Conservation (phyloP, 2,888 invertebrate genomes). For the Scrobipalpa atriplicella region DNA sequence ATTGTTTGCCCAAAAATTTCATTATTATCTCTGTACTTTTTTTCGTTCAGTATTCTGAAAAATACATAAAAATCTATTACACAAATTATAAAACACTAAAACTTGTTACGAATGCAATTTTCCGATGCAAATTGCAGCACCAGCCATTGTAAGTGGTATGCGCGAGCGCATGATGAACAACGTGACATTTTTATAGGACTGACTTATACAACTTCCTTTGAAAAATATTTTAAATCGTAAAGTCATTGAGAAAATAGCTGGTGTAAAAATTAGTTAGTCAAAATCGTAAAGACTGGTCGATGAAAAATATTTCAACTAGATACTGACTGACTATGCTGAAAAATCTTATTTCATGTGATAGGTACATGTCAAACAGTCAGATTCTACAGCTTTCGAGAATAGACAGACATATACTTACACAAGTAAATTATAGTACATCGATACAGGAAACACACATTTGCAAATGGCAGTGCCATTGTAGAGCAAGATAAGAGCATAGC, state of each 20-base stretch:
- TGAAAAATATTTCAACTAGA: too few relatives aligned
- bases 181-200: slow-evolving; percentile 48
- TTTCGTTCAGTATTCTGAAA: too few relatives aligned
- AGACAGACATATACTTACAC: background rate
- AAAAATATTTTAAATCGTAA: background rate
- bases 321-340: too few relatives aligned
- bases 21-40: too few relatives aligned
- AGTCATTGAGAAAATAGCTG: background rate
- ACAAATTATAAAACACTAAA: too few relatives aligned
- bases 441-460: slow-evolving; percentile 6
- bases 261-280: too few relatives aligned
- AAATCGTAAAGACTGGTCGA: too few relatives aligned
- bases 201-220: background rate
- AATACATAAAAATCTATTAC: too few relatives aligned
- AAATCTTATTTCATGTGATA: too few relatives aligned
- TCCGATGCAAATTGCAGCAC: slow-evolving; percentile 10
- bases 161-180: slow-evolving; percentile 54
- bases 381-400: background rate
- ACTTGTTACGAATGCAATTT: background rate
- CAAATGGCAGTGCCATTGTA: slow-evolving; percentile 16
- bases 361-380: too few relatives aligned
- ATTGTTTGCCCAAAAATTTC: too few relatives aligned
- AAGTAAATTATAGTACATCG: background rate
- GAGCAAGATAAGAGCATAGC: slow-evolving; percentile 19
- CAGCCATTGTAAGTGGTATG: background rate